Evolutionary conservation across 30 jellyfish, hydroid and myxozoan species (phyloP).

Genomic region (Turritopsis rubra): DNA sequence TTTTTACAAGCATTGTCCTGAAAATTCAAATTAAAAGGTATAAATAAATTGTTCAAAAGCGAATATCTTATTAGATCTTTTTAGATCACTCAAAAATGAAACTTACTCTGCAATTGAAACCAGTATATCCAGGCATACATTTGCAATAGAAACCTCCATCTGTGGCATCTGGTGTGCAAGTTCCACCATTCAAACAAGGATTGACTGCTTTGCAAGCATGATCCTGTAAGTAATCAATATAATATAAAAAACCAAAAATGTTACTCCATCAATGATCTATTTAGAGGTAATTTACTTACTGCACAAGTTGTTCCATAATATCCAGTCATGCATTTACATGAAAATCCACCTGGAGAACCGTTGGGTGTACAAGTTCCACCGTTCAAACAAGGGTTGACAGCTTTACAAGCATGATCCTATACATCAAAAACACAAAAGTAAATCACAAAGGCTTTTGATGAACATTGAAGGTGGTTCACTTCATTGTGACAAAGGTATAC

Average conservation of each 20-base stretch:
- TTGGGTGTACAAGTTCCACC: constrained; percentile 19
- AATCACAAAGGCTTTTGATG: neutral
- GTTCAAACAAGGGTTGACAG: constrained; percentile 5
- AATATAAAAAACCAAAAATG: neutral
- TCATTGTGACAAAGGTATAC: neutral
- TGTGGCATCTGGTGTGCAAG: constrained; percentile 10
- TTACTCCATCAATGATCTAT: neutral
- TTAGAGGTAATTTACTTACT: neutral
- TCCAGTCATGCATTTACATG: constrained; percentile 69
- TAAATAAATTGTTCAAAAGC: neutral
- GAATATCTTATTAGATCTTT: neutral
- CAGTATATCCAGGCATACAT: constrained; percentile 70
- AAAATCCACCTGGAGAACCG: constrained; percentile 19
- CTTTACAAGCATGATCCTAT: constrained; percentile 16
- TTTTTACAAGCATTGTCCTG: neutral
- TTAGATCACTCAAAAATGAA: neutral
- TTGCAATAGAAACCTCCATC: constrained; percentile 34
- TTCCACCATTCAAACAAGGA: constrained; percentile 14
- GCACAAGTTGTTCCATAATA: constrained; percentile 51
- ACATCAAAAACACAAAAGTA: neutral
- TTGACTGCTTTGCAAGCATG: constrained; percentile 16
- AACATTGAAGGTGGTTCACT: neutral
- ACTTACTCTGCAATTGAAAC: constrained; percentile 42
- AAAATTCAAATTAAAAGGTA: neutral
- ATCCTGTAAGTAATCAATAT: neutral